phyloP scores from a whole-genome alignment of 2,113 vertebrate species.

The Melanocharis versteri region DNA sequence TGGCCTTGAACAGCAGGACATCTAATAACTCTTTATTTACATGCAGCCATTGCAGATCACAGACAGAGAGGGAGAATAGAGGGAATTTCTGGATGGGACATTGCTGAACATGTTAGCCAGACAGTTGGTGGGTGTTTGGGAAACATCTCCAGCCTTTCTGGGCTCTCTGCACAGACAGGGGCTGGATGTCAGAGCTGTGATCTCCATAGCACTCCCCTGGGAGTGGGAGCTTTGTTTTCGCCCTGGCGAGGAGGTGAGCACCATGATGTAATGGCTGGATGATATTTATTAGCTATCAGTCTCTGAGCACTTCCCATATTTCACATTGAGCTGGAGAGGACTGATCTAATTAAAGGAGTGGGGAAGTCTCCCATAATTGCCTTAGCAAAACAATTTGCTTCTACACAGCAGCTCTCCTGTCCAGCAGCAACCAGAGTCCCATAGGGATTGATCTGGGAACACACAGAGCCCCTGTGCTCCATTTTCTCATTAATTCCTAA shows the following conservation, averaged over 20 bases:
- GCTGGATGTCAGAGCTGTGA: not conserved
- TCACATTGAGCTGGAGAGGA: not conserved
- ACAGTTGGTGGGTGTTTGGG: not conserved
- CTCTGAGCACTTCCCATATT: not conserved
- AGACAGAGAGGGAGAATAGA: not conserved
- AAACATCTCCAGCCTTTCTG: not conserved
- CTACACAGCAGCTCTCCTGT: not conserved
- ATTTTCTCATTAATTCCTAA: constrained; percentile 10
- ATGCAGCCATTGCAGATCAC: not conserved
- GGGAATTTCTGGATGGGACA: not conserved
- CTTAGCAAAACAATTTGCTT: not conserved
- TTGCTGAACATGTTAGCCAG: not conserved
- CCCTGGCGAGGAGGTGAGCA: not conserved
- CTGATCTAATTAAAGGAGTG: not conserved
- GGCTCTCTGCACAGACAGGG: not conserved
- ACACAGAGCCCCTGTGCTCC: not conserved
- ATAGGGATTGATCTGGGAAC: not conserved
- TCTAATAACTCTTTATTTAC: not conserved
- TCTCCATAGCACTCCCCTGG: not conserved
- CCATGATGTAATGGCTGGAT: not conserved
- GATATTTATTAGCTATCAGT: not conserved
- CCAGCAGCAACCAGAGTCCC: not conserved
- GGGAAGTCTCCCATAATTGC: not conserved
- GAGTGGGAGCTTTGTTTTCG: not conserved
- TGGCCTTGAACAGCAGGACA: not conserved